Base-by-base conservation (phyloP, 2,797 vertebrate genomes). In the Falco novaeseelandiae region DNA sequence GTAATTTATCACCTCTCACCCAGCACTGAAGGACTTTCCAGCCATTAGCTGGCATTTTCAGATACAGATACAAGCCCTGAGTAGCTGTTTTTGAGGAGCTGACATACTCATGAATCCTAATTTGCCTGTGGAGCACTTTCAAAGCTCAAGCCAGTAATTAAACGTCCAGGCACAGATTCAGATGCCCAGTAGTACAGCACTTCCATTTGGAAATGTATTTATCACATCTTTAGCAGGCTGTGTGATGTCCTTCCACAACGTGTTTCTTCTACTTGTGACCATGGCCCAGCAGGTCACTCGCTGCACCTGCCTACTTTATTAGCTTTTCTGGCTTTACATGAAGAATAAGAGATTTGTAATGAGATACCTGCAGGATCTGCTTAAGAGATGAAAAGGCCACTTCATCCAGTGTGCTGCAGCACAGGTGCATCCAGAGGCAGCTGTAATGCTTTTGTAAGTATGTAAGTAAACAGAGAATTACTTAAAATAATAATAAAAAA, bases 231-330 rank as follows among this genome's bases (percentile, higher is more conserved):
- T 25, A 66, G n/a, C 59, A 65, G 46, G 32, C 21, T 46, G 10
- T 3, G 23, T 40, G n/a, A 21, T 73, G 40, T 25, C 26, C 32
- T 73, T 80, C n/a, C 55, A 44, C 16, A 21, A 14, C 1, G 15
- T 11, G 3, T 63, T 81, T 81, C 55, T 44, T 66, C 48, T 38
- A 22, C 25, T 17, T 46, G 46, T 57, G 71, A n/a, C 62, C 34
- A 67, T 0, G 0, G 61, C 36, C 20, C 27, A 42, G 62, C 15
- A 27, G 13, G 36, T 69, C 46, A 69, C 59, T 32, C 0, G 0
- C 12, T 42, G 42, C 22, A 65, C 21, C 8, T 9, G 1, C 16
- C 63, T 9, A 34, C 13, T 17, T 52, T 25, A 20, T 8, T 27
- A 76, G 27, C 30, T 78, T 17, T 38, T 76, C 69, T 20, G 46